phyloP scores from a whole-genome alignment of 64 coral and sea anemone species.

The Montipora efflorescens region DNA sequence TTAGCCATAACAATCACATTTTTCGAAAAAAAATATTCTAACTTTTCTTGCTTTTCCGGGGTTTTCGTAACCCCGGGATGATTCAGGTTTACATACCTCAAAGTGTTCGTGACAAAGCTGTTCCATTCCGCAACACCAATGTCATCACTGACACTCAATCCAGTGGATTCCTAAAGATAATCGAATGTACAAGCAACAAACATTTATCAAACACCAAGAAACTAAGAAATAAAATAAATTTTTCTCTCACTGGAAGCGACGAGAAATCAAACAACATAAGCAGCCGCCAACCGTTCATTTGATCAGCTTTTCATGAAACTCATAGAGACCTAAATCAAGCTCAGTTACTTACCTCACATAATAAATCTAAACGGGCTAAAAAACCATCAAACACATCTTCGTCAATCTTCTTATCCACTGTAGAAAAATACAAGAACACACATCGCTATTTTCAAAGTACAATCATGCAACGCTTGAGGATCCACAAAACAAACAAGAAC shows the following conservation, averaged over 20 bases:
- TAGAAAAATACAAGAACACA: background rate
- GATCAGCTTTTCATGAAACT: background rate
- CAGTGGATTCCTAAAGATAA: background rate
- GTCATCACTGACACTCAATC: background rate
- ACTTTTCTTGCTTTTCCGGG: too few species aligned
- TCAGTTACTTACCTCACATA: conserved; percentile 2
- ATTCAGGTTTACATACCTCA: conserved; percentile 13
- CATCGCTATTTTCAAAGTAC: too few species aligned
- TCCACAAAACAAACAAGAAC: too few species aligned
- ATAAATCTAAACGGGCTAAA: background rate
- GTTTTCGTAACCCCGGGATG: background rate
- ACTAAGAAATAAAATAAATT: too few species aligned
- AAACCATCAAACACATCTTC: background rate
- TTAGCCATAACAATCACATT: too few species aligned
- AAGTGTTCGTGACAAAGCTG: conserved; percentile 48
- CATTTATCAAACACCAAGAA: background rate
- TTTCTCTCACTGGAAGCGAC: too few species aligned
- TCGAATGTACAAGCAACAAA: background rate
- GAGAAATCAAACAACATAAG: too few species aligned
- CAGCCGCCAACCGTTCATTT: too few species aligned
- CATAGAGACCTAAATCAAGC: too few species aligned
- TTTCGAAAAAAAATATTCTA: too few species aligned
- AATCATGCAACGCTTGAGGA: too few species aligned
- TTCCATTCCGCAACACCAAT: conserved; percentile 8
- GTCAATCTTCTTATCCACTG: background rate